These are phyloP conservation scores for Habropoda laboriosa DNA, from an alignment of 1,140 invertebrate genomes.

Conservation along the genomic window DNA sequence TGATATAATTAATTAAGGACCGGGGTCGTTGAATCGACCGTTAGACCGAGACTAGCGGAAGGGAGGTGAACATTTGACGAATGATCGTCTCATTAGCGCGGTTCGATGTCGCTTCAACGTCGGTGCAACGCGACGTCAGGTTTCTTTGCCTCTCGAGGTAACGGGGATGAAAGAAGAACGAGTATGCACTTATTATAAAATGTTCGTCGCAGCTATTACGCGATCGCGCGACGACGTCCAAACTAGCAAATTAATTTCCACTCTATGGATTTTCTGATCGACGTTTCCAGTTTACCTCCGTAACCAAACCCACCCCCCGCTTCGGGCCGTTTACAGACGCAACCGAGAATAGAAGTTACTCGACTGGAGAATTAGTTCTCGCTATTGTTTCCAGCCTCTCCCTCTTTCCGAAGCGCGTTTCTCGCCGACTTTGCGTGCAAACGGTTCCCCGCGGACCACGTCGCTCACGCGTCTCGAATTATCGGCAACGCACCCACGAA, in stretches of 20 bases:
- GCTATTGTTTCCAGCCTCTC: constrained; percentile 25
- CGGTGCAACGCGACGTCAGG: background rate
- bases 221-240: constrained; percentile 38
- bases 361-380: constrained; percentile 48
- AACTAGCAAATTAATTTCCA: constrained; percentile 42
- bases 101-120: background rate
- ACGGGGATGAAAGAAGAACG: too few species aligned
- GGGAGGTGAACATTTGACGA: background rate
- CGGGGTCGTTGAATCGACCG: constrained; percentile 35
- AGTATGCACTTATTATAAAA: too few species aligned
- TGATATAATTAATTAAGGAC: background rate
- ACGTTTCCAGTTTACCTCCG: constrained; percentile 40
- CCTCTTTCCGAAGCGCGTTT: constrained; percentile 15
- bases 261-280: constrained; percentile 15
- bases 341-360: constrained; percentile 27
- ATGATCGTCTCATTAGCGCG: background rate
- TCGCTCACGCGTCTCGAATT: background rate
- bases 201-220: too few species aligned
- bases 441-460: background rate
- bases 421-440: background rate
- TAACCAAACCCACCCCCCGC: too few species aligned
- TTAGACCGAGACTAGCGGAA: background rate
- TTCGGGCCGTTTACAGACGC: constrained; percentile 17
- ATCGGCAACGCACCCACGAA: background rate
- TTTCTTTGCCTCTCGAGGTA: too few species aligned